These are phyloP conservation scores for Tympanoctomys barrerae DNA, from an alignment of 2,797 vertebrate genomes.

Conservation along the genomic window DNA sequence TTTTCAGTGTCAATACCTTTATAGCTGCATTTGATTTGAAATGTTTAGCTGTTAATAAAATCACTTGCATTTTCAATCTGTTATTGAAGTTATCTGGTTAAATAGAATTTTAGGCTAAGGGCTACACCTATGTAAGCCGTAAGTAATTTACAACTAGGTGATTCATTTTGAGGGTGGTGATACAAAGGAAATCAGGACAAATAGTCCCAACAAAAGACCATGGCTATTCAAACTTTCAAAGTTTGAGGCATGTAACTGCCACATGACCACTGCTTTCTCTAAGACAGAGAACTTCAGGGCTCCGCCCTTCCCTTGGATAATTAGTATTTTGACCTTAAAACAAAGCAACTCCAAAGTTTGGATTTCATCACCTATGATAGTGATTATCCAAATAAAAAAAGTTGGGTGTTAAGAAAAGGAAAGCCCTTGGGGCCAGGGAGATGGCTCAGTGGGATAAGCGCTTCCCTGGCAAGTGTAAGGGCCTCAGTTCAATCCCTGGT, in stretches of 20 bases:
- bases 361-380: slow-evolving; percentile 1
- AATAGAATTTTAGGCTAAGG: neutral
- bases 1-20: neutral
- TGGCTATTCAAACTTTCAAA: neutral
- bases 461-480: too few relatives aligned
- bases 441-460: too few relatives aligned
- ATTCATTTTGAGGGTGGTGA: neutral
- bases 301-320: neutral
- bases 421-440: too few relatives aligned
- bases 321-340: neutral
- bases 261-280: neutral
- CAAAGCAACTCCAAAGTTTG: neutral
- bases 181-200: neutral
- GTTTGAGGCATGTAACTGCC: neutral
- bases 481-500: too few relatives aligned
- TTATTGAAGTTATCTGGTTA: neutral
- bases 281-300: neutral
- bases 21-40: slow-evolving; percentile 2
- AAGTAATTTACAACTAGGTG: neutral
- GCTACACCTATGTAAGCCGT: neutral
- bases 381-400: slow-evolving; percentile 40
- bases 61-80: neutral
- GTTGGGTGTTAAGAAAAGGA: slow-evolving; percentile 8
- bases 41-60: slow-evolving; percentile 29
- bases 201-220: neutral